Base-by-base conservation (phyloP, 2,888 invertebrate genomes). In the Amphipoea oculea region DNA sequence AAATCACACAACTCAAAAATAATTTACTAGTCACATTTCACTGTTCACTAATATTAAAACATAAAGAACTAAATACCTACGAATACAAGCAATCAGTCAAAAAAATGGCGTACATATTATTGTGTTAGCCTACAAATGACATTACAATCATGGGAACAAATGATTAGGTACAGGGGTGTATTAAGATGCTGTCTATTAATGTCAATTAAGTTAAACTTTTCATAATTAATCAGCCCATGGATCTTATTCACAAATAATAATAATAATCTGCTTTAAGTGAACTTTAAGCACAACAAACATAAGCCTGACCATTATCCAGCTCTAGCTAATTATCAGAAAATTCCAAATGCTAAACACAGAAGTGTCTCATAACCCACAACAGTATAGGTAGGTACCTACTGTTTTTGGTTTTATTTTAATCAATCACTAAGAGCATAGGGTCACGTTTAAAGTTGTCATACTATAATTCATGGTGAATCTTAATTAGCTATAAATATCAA, bases 21-120 rank as follows among this genome's bases (percentile, higher is more conserved):
- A 90, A 89, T 90, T 86, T 89, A 84, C 78, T 88, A 90, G 90
- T 90, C 89, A 91, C 89, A 89, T 89, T 89, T 89, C 86, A 86
- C 77, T 80, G 79, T 85, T 82, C 17, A 65, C 69, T 79, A 73
- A 57, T 63, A 69, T 48, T 73, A 57, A 86, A 82, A 87, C 74
- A 83, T 85, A 86, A 69, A 75, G 69, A 87, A 85, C 80, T 88
- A 81, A 89, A 84, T 82, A 79, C 23, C 54, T 82, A 86, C 83
- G 79, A 88, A 88, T 88, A 88, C 84, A 89, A 89, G 86, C 89
- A 92, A 88, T 93, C 94, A 94, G 93, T 93, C 94, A 90, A 90
- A 90, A 73, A 85, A 91, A 92, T 94, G 91, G 91, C 91, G 88
- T 90, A 89, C 60, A 84, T 76, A 70, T 86, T 69, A 78, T 76